phyloP scores from a whole-genome alignment of 2,113 vertebrate genomes.

The Aptenodytes forsteri region DNA sequence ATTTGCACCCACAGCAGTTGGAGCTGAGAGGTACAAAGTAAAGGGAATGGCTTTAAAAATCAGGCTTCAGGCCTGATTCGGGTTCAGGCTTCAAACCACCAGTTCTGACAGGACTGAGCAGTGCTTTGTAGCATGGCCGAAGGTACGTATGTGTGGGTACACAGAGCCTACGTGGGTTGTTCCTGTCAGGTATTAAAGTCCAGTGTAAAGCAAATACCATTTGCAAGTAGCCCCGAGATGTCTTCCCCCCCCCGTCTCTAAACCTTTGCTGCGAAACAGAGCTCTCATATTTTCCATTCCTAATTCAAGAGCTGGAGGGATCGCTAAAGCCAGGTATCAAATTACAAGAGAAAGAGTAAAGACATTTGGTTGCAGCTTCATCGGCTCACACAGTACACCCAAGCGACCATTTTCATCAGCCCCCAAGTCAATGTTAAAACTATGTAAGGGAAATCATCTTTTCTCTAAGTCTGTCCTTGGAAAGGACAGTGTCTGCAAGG shows the following conservation, averaged over 20 bases:
- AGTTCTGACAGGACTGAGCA: neutral
- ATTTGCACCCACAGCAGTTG: neutral
- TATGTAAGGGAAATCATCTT: neutral
- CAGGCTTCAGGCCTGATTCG: neutral
- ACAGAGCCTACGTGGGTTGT: neutral
- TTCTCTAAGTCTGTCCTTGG: neutral
- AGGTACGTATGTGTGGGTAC: neutral
- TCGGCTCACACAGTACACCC: neutral
- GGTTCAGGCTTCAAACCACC: neutral
- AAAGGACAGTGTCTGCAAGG: neutral
- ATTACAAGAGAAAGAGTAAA: constrained; percentile 62
- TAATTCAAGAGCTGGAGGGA: constrained; percentile 59
- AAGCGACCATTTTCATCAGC: neutral
- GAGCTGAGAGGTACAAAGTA: neutral
- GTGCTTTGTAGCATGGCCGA: neutral
- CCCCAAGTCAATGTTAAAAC: neutral
- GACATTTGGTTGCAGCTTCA: constrained; percentile 56
- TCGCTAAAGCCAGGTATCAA: constrained; percentile 49
- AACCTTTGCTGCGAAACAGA: constrained; percentile 30
- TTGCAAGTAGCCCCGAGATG: neutral
- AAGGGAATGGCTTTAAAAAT: neutral
- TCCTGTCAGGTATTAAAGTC: neutral
- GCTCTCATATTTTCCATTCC: constrained; percentile 66
- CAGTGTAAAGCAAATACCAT: neutral
- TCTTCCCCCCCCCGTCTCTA: neutral